Evolutionary conservation across 2,113 vertebrate species (phyloP).

Genomic region (Tenebrosternarchus preto): DNA sequence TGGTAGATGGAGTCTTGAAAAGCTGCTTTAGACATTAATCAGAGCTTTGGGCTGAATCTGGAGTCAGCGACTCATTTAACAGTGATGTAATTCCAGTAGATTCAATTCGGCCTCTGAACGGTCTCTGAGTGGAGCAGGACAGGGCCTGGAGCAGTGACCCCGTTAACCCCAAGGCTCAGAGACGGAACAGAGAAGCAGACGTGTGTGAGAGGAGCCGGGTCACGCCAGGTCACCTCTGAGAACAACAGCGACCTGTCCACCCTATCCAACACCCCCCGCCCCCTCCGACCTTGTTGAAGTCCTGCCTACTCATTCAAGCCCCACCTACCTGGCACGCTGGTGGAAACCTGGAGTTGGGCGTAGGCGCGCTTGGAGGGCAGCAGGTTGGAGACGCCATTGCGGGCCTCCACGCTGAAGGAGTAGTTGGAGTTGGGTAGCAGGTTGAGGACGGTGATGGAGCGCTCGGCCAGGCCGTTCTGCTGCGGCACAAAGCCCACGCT

Average conservation of each 20-base stretch:
- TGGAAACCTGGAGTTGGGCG: slow-evolving; percentile 86
- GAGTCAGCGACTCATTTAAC: too few relatives aligned
- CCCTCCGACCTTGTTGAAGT: too few relatives aligned
- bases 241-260: too few relatives aligned
- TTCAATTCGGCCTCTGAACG: too few relatives aligned
- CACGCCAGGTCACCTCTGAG: too few relatives aligned
- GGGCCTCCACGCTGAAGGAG: slow-evolving; percentile 85
- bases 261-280: too few relatives aligned
- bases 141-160: too few relatives aligned
- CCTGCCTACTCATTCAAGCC: too few relatives aligned
- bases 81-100: too few relatives aligned
- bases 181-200: neutral
- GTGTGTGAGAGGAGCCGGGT: neutral
- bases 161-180: too few relatives aligned
- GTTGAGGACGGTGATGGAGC: slow-evolving; percentile 86
- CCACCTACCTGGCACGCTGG: slow-evolving; percentile 77
- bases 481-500: slow-evolving; percentile 89
- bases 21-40: neutral
- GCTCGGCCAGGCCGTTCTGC: slow-evolving; percentile 84
- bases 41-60: neutral
- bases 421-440: slow-evolving; percentile 89
- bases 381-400: slow-evolving; percentile 87
- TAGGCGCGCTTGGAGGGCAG: slow-evolving; percentile 78
- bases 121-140: too few relatives aligned
- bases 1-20: too few relatives aligned